A percentile compares a stretch with the other conserved stretches of the same genome.
phyloP scores from a whole-genome alignment of 1,140 invertebrate genomes.

The Lineus longissimus region DNA sequence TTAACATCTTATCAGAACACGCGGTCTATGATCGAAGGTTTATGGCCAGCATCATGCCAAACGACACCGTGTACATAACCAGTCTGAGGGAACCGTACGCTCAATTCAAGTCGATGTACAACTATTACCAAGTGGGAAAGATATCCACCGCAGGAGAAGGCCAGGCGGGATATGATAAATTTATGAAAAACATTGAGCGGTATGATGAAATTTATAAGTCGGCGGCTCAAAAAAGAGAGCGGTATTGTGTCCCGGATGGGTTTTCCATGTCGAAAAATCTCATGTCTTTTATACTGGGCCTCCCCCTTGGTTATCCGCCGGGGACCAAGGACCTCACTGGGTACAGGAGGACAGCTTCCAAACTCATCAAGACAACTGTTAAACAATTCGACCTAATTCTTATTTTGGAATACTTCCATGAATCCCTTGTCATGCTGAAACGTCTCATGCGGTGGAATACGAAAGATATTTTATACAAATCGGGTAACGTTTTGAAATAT shows the following conservation, averaged over 20 bases:
- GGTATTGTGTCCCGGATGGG: slow-evolving; percentile 40
- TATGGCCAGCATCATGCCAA: no score
- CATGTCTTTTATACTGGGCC: slow-evolving; percentile 40
- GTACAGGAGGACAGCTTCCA: slow-evolving; percentile 17
- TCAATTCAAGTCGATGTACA: slow-evolving; percentile 12
- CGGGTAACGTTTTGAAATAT: slow-evolving; percentile 27
- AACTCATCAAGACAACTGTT: slow-evolving; percentile 31
- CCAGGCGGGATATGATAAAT: slow-evolving; percentile 17
- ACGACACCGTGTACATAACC: slow-evolving; percentile 23
- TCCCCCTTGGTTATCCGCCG: slow-evolving; percentile 40
- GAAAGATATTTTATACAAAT: slow-evolving; percentile 38
- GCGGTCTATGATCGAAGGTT: no score
- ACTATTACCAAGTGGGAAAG: no score
- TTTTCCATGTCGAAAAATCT: slow-evolving; percentile 44
- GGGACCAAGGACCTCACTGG: slow-evolving; percentile 24
- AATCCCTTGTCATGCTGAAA: slow-evolving; percentile 57
- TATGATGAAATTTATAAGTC: slow-evolving; percentile 40
- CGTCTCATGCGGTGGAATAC: slow-evolving; percentile 57
- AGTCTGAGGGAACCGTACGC: slow-evolving; percentile 7
- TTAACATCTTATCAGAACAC: no score
- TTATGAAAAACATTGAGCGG: slow-evolving; percentile 32
- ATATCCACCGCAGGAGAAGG: no score
- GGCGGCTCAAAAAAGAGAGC: slow-evolving; percentile 11
- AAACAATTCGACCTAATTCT: slow-evolving; percentile 56
- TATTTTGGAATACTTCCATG: slow-evolving; percentile 59